Evolutionary conservation across 2,888 invertebrate genomes (phyloP).

Genomic region (Gortyna flavago): DNA sequence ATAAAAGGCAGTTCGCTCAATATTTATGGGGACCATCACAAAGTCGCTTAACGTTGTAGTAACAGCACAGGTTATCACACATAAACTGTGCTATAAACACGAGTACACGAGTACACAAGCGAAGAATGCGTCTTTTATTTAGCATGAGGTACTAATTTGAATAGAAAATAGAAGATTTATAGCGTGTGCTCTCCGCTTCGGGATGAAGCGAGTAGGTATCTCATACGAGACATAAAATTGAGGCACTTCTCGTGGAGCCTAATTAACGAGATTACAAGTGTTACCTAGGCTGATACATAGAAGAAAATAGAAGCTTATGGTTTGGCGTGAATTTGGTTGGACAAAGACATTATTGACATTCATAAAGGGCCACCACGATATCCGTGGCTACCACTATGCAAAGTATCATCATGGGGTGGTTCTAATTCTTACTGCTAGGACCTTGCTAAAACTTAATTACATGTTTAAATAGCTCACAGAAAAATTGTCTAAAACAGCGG

Average conservation of each 20-base stretch:
- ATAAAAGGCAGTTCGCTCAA: slow-evolving; percentile 31
- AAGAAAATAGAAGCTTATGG: not conserved
- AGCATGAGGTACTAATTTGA: slow-evolving; percentile 1
- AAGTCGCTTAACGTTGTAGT: slow-evolving; percentile 6
- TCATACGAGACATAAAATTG: not conserved
- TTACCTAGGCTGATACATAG: not conserved
- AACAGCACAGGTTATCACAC: slow-evolving; percentile 8
- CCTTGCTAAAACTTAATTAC: not conserved
- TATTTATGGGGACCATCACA: slow-evolving; percentile 30
- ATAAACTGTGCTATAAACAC: slow-evolving; percentile 3
- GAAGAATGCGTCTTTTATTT: slow-evolving; percentile 22
- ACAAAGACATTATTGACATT: not conserved
- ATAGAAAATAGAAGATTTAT: slow-evolving; percentile 33
- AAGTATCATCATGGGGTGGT: no score
- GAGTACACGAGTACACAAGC: slow-evolving; percentile 1
- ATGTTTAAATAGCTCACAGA: not conserved
- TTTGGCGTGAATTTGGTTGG: not conserved
- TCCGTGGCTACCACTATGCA: not conserved
- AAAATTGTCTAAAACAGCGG: slow-evolving; percentile 6
- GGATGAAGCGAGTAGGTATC: slow-evolving; percentile 7
- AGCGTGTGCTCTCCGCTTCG: not conserved
- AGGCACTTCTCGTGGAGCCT: not conserved
- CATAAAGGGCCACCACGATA: not conserved
- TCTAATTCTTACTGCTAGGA: not conserved
- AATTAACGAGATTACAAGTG: not conserved